These are phyloP conservation scores for Pseudolycoriella hygida DNA, from an alignment of 2,888 invertebrate species.

Conservation along the genomic window DNA sequence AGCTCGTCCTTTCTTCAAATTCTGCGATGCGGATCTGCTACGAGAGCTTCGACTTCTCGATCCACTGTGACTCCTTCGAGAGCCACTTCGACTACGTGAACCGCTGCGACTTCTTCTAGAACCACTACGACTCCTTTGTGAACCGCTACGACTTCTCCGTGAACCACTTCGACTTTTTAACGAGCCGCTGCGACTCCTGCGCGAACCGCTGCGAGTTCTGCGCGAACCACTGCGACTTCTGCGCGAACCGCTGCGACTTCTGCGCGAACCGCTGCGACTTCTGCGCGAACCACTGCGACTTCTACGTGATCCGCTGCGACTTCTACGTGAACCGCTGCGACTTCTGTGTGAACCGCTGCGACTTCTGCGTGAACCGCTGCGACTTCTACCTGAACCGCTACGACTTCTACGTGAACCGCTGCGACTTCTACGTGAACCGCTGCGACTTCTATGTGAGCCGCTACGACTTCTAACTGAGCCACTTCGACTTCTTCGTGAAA, in stretches of 20 bases:
- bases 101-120: constrained; percentile 14
- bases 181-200: constrained; percentile 17
- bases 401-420: constrained; percentile 14
- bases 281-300: constrained; percentile 19
- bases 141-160: constrained; percentile 13
- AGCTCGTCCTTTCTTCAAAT: constrained; percentile 18
- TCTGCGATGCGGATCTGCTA: constrained; percentile 19
- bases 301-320: constrained; percentile 17
- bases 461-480: constrained; percentile 11
- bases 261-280: constrained; percentile 16
- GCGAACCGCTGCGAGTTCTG: constrained; percentile 17
- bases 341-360: constrained; percentile 18
- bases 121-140: constrained; percentile 18
- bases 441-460: constrained; percentile 8
- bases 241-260: constrained; percentile 10
- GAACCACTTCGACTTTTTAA: constrained; percentile 11
- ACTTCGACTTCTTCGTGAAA: constrained; percentile 14
- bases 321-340: constrained; percentile 9
- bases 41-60: constrained; percentile 11
- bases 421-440: constrained; percentile 17
- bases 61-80: constrained; percentile 11
- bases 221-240: constrained; percentile 10
- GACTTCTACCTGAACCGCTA: constrained; percentile 11
- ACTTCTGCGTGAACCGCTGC: constrained; percentile 14
- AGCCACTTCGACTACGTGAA: constrained; percentile 15